Percentiles rank a stretch among this genome's conserved stretches.
These are phyloP conservation scores for Ceryle rudis DNA, from an alignment of 2,797 vertebrate species.

Conservation along the genomic window DNA sequence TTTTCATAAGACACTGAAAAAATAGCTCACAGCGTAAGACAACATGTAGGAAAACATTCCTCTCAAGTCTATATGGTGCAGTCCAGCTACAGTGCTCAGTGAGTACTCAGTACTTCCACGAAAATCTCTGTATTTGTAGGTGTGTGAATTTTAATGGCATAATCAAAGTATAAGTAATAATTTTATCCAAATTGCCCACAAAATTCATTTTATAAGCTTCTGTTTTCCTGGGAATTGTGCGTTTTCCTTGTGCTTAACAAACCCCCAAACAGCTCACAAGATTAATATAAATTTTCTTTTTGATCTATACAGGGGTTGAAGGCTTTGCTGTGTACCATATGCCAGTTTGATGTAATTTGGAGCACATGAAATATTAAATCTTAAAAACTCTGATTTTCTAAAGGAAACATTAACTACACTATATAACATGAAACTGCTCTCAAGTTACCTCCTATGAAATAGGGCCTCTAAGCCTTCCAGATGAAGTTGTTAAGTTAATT, in stretches of 20 bases:
- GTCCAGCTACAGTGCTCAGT: background rate
- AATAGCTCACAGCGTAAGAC: constrained; percentile 43
- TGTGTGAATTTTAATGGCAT: constrained; percentile 48
- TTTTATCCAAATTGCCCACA: constrained; percentile 35
- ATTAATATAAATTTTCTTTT: constrained; percentile 56
- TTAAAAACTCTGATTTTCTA: constrained; percentile 53
- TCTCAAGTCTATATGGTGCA: background rate
- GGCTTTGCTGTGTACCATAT: constrained; percentile 56
- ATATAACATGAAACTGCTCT: constrained; percentile 43
- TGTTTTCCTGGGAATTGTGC: background rate
- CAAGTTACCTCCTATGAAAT: constrained; percentile 19
- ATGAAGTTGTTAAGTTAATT: constrained; percentile 38
- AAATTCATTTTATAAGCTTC: constrained; percentile 51
- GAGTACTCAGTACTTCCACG: background rate
- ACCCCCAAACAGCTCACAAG: background rate
- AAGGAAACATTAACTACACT: constrained; percentile 53
- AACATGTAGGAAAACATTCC: background rate
- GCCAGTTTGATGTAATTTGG: constrained; percentile 68
- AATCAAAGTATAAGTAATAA: constrained; percentile 14
- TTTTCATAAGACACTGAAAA: constrained; percentile 48
- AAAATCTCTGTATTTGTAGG: background rate
- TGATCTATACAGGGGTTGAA: constrained; percentile 24
- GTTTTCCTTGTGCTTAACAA: constrained; percentile 9
- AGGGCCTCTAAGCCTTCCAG: constrained; percentile 21
- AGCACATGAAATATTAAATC: constrained; percentile 68